These are phyloP conservation scores for Ctenicera cuprea DNA, from an alignment of 2,888 invertebrate genomes.

Conservation along the genomic window DNA sequence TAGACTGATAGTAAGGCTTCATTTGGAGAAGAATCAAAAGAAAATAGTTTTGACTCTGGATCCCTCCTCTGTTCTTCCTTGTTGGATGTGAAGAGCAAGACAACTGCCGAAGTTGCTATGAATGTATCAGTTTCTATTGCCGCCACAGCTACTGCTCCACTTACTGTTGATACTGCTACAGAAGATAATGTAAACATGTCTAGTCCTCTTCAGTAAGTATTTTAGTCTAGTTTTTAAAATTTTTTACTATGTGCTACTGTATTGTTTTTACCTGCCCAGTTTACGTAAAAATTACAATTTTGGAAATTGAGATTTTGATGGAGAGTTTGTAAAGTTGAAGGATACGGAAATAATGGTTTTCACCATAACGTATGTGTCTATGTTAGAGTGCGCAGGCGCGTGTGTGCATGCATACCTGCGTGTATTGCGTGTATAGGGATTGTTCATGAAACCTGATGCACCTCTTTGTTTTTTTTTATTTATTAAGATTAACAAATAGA, in stretches of 20 bases:
- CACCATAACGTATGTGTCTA: too few species aligned
- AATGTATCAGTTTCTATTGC: not conserved
- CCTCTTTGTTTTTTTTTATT: too few species aligned
- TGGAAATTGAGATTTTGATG: too few species aligned
- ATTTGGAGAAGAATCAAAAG: slow-evolving; percentile 59
- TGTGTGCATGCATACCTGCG: too few species aligned
- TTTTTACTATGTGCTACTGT: slow-evolving; percentile 3
- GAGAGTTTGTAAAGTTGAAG: too few species aligned
- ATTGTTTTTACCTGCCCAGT: too few species aligned
- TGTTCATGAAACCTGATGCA: too few species aligned
- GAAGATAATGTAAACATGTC: slow-evolving; percentile 46
- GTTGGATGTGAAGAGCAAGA: slow-evolving; percentile 27
- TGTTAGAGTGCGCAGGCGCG: too few species aligned
- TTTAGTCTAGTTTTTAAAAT: slow-evolving; percentile 18
- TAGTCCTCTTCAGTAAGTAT: slow-evolving; percentile 61
- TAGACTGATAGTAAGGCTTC: slow-evolving; percentile 58
- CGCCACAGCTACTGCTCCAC: slow-evolving; percentile 56
- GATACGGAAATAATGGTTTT: too few species aligned
- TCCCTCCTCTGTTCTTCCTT: not conserved
- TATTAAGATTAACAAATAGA: too few species aligned
- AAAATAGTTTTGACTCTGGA: not conserved
- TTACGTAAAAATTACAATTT: too few species aligned
- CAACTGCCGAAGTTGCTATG: not conserved
- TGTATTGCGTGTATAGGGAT: too few species aligned
- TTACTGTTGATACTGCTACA: slow-evolving; percentile 64